Evolutionary conservation across 2,888 invertebrate species (phyloP), one percentile per base, ranked within the genome.

Genomic region (Polyommatus iphigenia): DNA sequence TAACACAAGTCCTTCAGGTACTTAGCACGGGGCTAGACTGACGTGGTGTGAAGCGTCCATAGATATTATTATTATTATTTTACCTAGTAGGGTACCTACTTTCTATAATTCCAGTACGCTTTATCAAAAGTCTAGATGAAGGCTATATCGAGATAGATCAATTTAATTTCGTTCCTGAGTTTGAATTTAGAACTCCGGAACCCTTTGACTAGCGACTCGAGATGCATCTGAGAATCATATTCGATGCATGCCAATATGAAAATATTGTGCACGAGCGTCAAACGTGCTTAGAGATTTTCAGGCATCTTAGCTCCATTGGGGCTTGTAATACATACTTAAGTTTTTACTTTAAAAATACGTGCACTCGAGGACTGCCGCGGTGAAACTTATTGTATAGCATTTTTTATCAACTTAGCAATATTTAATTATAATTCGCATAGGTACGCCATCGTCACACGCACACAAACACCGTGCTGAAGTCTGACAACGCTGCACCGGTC

Each of bases 121-220:
- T 20, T 20, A 18, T 20, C 59, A 8, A 59, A 67, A 13, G 13
- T 62, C 10, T 29, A 24, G 29, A 67, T 67, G 3, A 13, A 67
- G 24, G 15, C 29, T 67, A 67, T 67, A 29, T 67, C 18, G 18
- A 29, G 67, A 67, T 24, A 7, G 67, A 67, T 67, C 29, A 67
- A 67, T 67, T 67, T 67, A 67, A 67, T 67, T 67, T 32, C 67
- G 67, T 67, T 67, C 15, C 67, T 67, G 29, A 67, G 29, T 67
- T 67, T 67, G 32, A 67, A 67, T 67, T 67, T 67, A 67, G 67
- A 15, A 13, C 67, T 67, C 4, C 4, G 67, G 18, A 54, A 54
- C 32, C 67, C 67, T 67, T 67, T 67, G 67, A 67, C 67, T 67
- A 32, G 67, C 29, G 67, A 67, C 29, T 15, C 29, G 67, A 32